Conservation (phyloP, 2,113 vertebrate species). For the Pitta sordida region DNA sequence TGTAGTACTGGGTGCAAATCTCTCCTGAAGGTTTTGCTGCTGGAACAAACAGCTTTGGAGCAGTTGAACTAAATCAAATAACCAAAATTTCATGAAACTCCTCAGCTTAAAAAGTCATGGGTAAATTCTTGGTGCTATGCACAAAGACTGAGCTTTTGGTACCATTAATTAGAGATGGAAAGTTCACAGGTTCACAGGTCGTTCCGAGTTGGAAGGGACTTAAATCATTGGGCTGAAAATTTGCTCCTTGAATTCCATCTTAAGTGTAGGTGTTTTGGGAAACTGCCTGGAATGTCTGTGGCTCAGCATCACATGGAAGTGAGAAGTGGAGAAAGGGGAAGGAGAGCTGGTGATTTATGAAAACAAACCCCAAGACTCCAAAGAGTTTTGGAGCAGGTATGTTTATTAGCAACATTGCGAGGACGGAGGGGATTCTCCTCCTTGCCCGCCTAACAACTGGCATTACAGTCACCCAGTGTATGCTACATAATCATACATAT, state of each 20-base stretch:
- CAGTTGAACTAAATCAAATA: background rate
- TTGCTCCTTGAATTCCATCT: background rate
- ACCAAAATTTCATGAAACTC: background rate
- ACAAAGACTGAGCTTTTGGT: background rate
- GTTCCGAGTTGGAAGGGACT: too few species aligned
- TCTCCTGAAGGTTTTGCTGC: background rate
- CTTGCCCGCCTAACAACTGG: too few species aligned
- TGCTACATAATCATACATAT: too few species aligned
- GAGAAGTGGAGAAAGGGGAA: background rate
- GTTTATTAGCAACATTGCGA: too few species aligned
- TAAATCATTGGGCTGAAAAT: background rate
- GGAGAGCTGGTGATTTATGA: too few species aligned
- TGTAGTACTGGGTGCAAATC: background rate
- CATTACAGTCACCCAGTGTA: too few species aligned
- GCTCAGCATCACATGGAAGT: background rate
- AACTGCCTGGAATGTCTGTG: background rate
- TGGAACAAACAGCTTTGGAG: background rate
- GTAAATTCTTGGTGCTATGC: background rate
- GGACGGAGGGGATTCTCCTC: too few species aligned
- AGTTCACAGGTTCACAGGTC: too few species aligned
- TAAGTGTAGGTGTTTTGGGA: background rate
- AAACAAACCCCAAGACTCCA: too few species aligned
- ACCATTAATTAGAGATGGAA: background rate
- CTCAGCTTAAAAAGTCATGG: background rate
- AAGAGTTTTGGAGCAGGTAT: too few species aligned